These are phyloP conservation scores for Tipula lateralis DNA, from an alignment of 2,888 invertebrate species.

Conservation along the genomic window DNA sequence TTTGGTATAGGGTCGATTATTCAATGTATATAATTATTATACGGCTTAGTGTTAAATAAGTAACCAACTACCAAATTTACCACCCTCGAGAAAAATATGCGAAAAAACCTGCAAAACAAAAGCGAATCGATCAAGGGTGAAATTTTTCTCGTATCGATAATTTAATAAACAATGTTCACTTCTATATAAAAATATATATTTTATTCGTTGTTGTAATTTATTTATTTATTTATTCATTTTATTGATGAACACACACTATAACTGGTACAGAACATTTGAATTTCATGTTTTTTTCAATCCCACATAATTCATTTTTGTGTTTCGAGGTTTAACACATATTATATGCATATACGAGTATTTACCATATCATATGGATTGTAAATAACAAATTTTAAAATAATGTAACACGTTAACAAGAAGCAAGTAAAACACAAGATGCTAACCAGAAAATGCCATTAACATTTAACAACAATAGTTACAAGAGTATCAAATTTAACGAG, in stretches of 20 bases:
- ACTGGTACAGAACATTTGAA: background rate
- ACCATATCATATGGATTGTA: background rate
- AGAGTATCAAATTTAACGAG: background rate
- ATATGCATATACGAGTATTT: background rate
- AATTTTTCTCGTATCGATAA: background rate
- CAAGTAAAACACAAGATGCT: background rate
- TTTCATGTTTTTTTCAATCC: background rate
- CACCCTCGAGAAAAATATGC: background rate
- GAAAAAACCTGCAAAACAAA: background rate
- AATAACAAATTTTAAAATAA: background rate
- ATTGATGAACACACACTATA: background rate
- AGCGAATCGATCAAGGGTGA: background rate
- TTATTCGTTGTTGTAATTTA: background rate
- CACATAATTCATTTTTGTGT: constrained; percentile 12
- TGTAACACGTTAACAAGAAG: background rate
- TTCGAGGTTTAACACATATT: background rate
- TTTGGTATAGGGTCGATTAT: background rate
- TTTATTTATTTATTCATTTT: background rate
- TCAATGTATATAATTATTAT: background rate
- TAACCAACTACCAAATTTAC: background rate
- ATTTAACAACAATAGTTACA: background rate
- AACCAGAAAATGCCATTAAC: background rate
- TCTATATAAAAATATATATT: too few species aligned
- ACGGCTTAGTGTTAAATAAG: background rate
- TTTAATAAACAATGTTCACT: background rate